phyloP scores from a whole-genome alignment of 2,888 invertebrate genomes.

The Xestia sexstrigata region DNA sequence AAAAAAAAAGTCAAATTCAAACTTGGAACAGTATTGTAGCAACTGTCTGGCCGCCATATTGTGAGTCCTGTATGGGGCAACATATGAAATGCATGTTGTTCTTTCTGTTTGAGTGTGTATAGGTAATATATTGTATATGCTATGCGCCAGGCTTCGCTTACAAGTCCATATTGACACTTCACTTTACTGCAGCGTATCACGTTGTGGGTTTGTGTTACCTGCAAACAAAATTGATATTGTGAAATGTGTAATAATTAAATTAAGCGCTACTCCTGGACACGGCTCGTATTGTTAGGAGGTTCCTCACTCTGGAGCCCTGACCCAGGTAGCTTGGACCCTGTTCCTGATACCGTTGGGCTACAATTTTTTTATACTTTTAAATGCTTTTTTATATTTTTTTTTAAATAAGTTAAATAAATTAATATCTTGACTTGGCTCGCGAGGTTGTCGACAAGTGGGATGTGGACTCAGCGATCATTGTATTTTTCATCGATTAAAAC shows the following conservation, averaged over 20 bases:
- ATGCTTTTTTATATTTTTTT: no score
- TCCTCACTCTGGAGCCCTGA: no score
- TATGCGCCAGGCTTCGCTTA: constrained; percentile 85
- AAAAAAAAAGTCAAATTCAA: constrained; percentile 46
- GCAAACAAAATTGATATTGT: constrained; percentile 55
- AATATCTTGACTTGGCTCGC: no score
- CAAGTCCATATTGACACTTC: constrained; percentile 89
- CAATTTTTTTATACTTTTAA: no score
- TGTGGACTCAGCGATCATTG: no score
- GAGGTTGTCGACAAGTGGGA: no score
- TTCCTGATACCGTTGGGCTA: no score
- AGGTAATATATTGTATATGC: constrained; percentile 77
- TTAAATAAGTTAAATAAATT: no score
- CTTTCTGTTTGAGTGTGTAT: constrained; percentile 69
- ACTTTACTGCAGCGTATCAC: constrained; percentile 83
- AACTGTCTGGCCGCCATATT: constrained; percentile 69
- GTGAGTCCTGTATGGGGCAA: constrained; percentile 56
- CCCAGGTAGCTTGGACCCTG: no score
- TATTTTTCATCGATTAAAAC: no score
- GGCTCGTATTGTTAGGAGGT: no score
- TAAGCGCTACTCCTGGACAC: background rate
- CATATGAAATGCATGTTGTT: constrained; percentile 72
- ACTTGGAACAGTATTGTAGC: constrained; percentile 60
- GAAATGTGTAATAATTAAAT: background rate
- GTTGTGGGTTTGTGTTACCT: constrained; percentile 78